Percentiles rank a stretch among this genome's conserved stretches.
These are phyloP conservation scores for Muscicapa adusta DNA, from an alignment of 2,113 vertebrate genomes.

Conservation along the genomic window DNA sequence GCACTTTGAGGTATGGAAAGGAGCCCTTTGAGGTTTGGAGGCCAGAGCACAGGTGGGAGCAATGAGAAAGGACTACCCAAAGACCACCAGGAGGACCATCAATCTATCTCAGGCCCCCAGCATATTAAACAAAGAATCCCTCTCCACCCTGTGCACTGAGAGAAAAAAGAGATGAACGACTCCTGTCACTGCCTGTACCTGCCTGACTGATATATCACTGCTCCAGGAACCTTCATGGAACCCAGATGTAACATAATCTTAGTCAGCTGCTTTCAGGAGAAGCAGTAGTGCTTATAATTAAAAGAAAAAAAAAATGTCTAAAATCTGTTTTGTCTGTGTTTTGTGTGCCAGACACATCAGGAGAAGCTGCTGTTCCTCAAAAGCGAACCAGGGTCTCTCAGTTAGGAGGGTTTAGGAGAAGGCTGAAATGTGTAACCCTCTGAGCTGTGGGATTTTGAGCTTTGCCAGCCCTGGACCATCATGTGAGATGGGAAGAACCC, in stretches of 20 bases:
- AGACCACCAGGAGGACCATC: background rate
- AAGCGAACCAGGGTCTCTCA: background rate
- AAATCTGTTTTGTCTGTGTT: background rate
- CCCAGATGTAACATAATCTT: background rate
- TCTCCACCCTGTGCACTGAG: background rate
- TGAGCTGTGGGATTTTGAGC: background rate
- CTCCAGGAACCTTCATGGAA: background rate
- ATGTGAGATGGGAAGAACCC: background rate
- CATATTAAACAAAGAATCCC: background rate
- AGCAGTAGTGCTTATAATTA: background rate
- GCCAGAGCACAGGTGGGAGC: background rate
- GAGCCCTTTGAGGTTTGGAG: background rate
- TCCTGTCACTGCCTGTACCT: background rate
- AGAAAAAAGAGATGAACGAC: background rate
- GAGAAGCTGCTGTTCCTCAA: background rate
- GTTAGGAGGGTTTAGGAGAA: background rate
- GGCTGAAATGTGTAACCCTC: background rate
- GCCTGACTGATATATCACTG: background rate
- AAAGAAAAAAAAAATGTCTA: background rate
- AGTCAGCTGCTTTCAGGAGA: background rate
- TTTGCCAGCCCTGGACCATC: background rate
- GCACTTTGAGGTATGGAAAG: background rate
- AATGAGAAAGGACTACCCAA: background rate
- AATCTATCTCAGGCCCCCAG: background rate
- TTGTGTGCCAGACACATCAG: background rate